A percentile compares a stretch with the other conserved stretches of the same genome.
Evolutionary conservation across 2,113 vertebrate genomes (phyloP).

Genomic region (Neolamprologus cancellatus): DNA sequence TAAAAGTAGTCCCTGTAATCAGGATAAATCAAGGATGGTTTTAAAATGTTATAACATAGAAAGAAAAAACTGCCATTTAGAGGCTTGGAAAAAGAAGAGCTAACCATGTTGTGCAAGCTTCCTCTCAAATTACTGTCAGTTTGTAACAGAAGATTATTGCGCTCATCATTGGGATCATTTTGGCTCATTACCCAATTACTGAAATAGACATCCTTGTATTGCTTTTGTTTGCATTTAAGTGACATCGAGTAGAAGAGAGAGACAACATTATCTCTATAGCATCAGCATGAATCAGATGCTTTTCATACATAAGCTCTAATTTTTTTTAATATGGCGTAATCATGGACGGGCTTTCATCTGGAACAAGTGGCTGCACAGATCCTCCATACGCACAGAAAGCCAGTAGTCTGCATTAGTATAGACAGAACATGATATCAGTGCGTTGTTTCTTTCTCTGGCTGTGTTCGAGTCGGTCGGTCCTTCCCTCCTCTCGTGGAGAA

Average conservation of each 20-base stretch:
- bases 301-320: background rate
- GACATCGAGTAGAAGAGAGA: background rate
- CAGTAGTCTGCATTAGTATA: background rate
- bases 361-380: background rate
- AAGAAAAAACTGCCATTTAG: background rate
- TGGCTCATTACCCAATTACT: conserved; percentile 9
- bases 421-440: background rate
- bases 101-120: background rate
- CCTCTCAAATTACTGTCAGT: background rate
- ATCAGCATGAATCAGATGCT: background rate
- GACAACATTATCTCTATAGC: background rate
- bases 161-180: background rate
- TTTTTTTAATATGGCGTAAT: conserved; percentile 22
- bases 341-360: conserved; percentile 1
- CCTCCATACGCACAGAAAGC: background rate
- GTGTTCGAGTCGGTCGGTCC: background rate
- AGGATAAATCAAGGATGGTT: background rate
- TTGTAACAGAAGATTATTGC: background rate
- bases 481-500: background rate
- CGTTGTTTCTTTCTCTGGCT: background rate
- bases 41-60: background rate
- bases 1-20: background rate
- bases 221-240: conserved; percentile 1
- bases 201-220: background rate
- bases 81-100: background rate